phyloP scores from a whole-genome alignment of 2,888 invertebrate genomes.

The Tenthredo amoena region DNA sequence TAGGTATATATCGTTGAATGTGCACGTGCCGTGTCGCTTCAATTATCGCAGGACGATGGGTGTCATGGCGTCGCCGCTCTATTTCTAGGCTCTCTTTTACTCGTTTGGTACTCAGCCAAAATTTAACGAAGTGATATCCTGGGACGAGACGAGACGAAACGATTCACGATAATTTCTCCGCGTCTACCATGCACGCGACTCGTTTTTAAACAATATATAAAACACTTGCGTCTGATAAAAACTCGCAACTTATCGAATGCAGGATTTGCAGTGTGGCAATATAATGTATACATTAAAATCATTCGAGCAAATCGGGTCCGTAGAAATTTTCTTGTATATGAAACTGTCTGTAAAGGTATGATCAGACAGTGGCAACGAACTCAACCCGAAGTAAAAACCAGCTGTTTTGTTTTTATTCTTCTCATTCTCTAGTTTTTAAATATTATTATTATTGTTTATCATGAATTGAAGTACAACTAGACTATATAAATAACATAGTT shows the following conservation, averaged over 20 bases:
- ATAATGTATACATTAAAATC: neutral
- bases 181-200: too few relatives aligned
- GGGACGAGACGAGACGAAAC: neutral
- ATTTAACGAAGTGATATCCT: constrained; percentile 29
- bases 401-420: neutral
- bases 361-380: neutral
- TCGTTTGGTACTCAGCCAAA: constrained; percentile 39
- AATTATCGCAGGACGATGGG: constrained; percentile 31
- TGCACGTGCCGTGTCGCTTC: constrained; percentile 13
- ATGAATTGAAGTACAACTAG: neutral
- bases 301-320: neutral
- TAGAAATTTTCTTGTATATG: neutral
- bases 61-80: neutral
- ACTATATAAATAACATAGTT: too few relatives aligned
- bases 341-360: neutral
- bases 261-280: neutral
- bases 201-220: too few relatives aligned
- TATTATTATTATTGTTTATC: neutral
- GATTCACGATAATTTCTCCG: neutral
- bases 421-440: too few relatives aligned
- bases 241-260: neutral
- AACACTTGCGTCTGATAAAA: neutral
- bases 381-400: neutral
- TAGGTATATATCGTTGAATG: neutral
- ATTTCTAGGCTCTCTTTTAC: constrained; percentile 31